Base-by-base conservation (phyloP, 2,113 vertebrate genomes). In the Argyrosomus japonicus region DNA sequence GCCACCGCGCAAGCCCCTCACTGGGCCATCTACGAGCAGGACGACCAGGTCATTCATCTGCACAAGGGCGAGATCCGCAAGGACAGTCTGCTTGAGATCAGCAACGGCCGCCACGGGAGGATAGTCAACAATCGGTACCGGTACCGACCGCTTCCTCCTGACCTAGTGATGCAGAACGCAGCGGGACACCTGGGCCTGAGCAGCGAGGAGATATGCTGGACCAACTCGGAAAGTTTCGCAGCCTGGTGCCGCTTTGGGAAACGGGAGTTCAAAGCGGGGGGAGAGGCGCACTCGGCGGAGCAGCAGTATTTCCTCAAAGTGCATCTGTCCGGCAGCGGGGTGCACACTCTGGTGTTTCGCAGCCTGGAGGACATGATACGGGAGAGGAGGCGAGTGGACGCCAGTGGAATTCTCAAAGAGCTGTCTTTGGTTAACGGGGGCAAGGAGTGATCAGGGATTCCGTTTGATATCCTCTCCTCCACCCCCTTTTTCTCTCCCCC, bases 221-320 rank as follows among this genome's bases (percentile, higher is more conserved):
- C 97, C 87, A 97, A 99, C 96, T 99, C 98, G 11, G 98, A 99
- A 95, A 99, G 98, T 95, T 99, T 99, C 94, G 98, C 98, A 81
- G 98, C 98, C 85, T 99, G 98, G 98, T 99, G 98, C 95, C 97
- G 98, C 92, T 99, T 99, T 74, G 98, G 98, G 74, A 99, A 99
- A 89, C 92, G 98, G 87, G 98, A 99, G 95, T 99, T 99, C 95
- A 99, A 99, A 95, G 97, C 97, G 0, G 98, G 97, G 0, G 98
- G 98, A 27, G 98, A 99, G 95, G 96, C 89, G 83, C 96, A 96
- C 88, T 96, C 96, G 11, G 96, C 96, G 43, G 97, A 96, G 92
- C 97, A 97, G 54, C 97, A 95, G 91, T 99, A 99, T 94, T 96
- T 96, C 93, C 97, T 99, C 92, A 97, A 99, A 93, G 96, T 98